phyloP scores from a whole-genome alignment of 2,113 vertebrate species.

The Myotis lucifugus region DNA sequence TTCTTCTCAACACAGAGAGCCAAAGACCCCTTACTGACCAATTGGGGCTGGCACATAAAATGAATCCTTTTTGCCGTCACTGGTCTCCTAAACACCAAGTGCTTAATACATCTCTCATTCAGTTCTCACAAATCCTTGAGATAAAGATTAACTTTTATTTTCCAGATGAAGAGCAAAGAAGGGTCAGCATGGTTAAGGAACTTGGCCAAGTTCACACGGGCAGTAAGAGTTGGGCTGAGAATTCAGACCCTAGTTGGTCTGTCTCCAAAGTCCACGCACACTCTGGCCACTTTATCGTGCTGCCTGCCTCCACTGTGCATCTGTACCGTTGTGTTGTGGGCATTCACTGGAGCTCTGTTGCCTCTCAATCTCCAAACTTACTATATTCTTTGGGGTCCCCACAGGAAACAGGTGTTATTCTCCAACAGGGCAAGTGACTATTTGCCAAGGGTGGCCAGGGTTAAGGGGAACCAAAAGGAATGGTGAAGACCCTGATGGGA shows the following conservation, averaged over 20 bases:
- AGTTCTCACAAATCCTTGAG: background rate
- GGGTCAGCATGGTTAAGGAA: background rate
- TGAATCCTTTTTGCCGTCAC: background rate
- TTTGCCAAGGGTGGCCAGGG: background rate
- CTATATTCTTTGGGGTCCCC: background rate
- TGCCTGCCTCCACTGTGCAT: background rate
- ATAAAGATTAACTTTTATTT: constrained; percentile 25
- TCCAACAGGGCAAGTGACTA: background rate
- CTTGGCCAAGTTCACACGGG: background rate
- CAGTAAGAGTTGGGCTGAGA: background rate
- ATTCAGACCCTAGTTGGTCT: background rate
- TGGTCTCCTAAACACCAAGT: background rate
- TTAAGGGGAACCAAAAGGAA: background rate
- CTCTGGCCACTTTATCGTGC: background rate
- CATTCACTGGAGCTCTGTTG: background rate
- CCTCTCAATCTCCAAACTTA: background rate
- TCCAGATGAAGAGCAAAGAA: constrained; percentile 1
- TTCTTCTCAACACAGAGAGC: background rate
- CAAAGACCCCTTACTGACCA: background rate
- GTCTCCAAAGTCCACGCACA: background rate
- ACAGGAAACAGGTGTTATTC: background rate
- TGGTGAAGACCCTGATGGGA: background rate
- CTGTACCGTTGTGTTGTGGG: background rate
- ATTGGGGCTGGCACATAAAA: background rate
- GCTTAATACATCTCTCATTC: background rate